These are phyloP conservation scores for Pegea sp. DNA, from an alignment of 23 tunicate species.

Conservation along the genomic window DNA sequence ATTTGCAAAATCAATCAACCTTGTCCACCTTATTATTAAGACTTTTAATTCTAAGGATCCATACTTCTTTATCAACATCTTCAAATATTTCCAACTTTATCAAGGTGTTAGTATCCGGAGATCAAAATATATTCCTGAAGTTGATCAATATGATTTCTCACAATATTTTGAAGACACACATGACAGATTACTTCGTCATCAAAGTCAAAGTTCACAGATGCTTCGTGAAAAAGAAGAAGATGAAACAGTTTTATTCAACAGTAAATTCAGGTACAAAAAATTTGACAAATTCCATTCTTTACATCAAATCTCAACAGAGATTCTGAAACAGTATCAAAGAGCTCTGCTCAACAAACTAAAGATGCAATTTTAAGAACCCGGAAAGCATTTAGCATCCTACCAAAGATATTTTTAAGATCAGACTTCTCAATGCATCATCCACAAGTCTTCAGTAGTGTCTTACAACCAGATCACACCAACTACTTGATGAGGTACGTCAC, in stretches of 20 bases:
- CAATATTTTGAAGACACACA: conserved; percentile 24
- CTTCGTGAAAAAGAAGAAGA: no score
- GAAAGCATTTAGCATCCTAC: conserved; percentile 28
- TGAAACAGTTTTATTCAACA: conserved; percentile 1
- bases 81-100: no score
- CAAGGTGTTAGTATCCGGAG: conserved; percentile 14
- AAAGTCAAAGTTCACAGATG: no score
- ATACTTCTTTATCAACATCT: no score
- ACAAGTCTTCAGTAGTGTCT: conserved; percentile 12
- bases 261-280: neutral
- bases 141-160: conserved; percentile 18
- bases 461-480: neutral
- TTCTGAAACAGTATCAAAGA: no score
- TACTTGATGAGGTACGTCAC: neutral
- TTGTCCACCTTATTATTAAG: no score
- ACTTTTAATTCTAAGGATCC: no score
- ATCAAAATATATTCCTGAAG: conserved; percentile 48
- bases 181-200: conserved; percentile 37
- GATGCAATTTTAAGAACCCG: conserved; percentile 37
- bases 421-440: conserved; percentile 35
- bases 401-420: conserved; percentile 28
- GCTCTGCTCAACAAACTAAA: conserved; percentile 24
- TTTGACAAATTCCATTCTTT: no score
- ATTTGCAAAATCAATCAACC: no score
- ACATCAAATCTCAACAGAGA: neutral